Percentiles rank a stretch among this genome's conserved stretches.
These are phyloP conservation scores for Melierax canorus DNA, from an alignment of 2,113 vertebrate genomes.

Conservation along the genomic window DNA sequence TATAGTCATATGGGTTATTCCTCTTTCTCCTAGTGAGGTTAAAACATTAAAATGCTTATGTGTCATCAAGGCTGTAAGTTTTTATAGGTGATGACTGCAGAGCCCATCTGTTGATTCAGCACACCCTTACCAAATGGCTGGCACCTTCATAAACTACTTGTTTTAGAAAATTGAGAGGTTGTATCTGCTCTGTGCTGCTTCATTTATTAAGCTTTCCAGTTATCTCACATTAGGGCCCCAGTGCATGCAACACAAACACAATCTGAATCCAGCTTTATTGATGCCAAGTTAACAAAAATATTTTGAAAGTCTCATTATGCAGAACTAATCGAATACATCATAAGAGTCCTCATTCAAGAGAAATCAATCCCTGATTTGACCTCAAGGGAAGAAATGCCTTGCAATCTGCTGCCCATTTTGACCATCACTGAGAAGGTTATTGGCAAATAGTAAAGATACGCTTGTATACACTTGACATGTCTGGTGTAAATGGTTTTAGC, in stretches of 20 bases:
- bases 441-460: neutral
- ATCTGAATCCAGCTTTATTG: neutral
- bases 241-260: neutral
- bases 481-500: neutral
- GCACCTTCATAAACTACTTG: neutral
- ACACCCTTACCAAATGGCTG: neutral
- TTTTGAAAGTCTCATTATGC: neutral
- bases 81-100: neutral
- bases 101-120: neutral
- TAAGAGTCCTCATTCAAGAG: neutral
- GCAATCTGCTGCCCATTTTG: neutral
- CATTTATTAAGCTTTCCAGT: neutral
- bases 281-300: neutral
- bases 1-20: neutral
- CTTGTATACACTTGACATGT: neutral
- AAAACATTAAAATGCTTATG: neutral
- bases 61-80: neutral
- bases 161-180: neutral
- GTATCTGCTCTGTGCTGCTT: neutral
- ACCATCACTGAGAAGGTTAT: neutral
- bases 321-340: neutral
- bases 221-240: neutral
- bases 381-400: neutral
- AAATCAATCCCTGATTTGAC: neutral
- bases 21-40: neutral